phyloP scores from a whole-genome alignment of 2,797 vertebrate species.

The Diplodus sargus region DNA sequence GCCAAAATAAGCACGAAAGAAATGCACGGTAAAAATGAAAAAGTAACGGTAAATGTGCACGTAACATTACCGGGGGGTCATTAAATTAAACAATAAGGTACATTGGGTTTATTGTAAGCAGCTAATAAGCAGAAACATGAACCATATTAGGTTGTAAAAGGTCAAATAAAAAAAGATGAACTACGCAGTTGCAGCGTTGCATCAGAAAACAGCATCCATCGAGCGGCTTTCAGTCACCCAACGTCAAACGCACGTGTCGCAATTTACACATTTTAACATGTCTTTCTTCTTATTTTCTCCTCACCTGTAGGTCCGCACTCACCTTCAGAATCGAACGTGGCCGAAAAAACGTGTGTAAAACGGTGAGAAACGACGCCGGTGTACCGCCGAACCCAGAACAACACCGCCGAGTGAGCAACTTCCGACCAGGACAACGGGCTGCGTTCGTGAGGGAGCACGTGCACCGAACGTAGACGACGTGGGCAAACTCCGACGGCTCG shows the following conservation, averaged over 20 bases:
- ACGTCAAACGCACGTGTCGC: not conserved
- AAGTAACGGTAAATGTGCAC: not conserved
- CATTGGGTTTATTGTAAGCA: too few species aligned
- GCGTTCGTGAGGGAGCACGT: slow-evolving; percentile 41
- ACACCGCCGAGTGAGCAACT: not conserved
- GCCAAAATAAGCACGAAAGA: too few species aligned
- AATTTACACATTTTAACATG: rapidly evolving
- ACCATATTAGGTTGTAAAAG: not conserved
- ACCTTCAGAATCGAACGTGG: slow-evolving; percentile 50
- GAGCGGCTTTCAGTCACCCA: too few species aligned
- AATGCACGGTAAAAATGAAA: not conserved
- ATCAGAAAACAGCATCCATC: slow-evolving; percentile 42
- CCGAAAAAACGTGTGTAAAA: not conserved
- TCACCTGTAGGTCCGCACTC: slow-evolving; percentile 9
- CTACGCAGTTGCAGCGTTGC: slow-evolving; percentile 48
- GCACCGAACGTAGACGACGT: slow-evolving; percentile 5
- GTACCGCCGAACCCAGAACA: rapidly evolving
- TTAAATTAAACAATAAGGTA: too few species aligned
- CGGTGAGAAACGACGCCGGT: not conserved
- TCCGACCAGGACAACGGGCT: not conserved
- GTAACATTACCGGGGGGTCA: not conserved
- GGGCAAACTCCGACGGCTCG: rapidly evolving
- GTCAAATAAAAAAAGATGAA: not conserved
- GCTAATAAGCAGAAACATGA: not conserved
- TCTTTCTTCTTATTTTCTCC: rapidly evolving